Percentiles rank a stretch among this genome's conserved stretches.
phyloP scores from a whole-genome alignment of 2,797 vertebrate genomes.

The Selene dorsalis region DNA sequence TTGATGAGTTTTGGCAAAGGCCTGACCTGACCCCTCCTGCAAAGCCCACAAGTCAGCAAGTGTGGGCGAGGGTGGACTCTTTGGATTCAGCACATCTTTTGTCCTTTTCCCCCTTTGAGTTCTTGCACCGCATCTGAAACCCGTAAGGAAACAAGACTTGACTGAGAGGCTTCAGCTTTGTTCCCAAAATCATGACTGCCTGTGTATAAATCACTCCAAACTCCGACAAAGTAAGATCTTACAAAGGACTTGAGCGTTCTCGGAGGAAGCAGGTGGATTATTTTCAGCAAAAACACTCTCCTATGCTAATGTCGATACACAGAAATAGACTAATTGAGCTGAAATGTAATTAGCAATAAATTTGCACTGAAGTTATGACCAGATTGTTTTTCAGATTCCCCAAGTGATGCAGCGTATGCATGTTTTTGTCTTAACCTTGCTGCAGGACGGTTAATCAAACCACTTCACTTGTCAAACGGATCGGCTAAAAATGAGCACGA shows the following conservation, averaged over 20 bases:
- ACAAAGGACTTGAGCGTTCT: slow-evolving; percentile 65
- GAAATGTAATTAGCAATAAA: slow-evolving; percentile 21
- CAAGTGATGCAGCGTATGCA: slow-evolving; percentile 25
- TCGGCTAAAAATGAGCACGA: slow-evolving; percentile 30
- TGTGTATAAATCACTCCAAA: slow-evolving; percentile 70
- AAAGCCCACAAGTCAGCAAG: slow-evolving; percentile 62
- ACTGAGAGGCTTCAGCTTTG: slow-evolving; percentile 34
- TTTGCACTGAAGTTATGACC: slow-evolving; percentile 29
- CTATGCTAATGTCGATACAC: background rate
- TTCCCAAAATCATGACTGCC: slow-evolving; percentile 19
- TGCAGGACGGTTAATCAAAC: slow-evolving; percentile 65
- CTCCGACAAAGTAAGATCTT: slow-evolving; percentile 65
- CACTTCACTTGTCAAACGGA: slow-evolving; percentile 57
- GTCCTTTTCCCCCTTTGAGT: slow-evolving; percentile 2
- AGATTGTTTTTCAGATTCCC: slow-evolving; percentile 32
- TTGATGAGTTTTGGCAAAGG: slow-evolving; percentile 67
- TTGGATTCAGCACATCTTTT: slow-evolving; percentile 50
- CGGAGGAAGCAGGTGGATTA: background rate
- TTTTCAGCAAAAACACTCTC: background rate
- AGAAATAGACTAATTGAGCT: background rate
- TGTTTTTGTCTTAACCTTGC: slow-evolving; percentile 57
- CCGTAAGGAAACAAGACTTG: slow-evolving; percentile 35
- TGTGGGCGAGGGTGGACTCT: slow-evolving; percentile 49
- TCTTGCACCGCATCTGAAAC: slow-evolving; percentile 47
- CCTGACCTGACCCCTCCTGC: slow-evolving; percentile 44